phyloP scores from a whole-genome alignment of 2,888 invertebrate species.

The Herminia tarsipennalis region DNA sequence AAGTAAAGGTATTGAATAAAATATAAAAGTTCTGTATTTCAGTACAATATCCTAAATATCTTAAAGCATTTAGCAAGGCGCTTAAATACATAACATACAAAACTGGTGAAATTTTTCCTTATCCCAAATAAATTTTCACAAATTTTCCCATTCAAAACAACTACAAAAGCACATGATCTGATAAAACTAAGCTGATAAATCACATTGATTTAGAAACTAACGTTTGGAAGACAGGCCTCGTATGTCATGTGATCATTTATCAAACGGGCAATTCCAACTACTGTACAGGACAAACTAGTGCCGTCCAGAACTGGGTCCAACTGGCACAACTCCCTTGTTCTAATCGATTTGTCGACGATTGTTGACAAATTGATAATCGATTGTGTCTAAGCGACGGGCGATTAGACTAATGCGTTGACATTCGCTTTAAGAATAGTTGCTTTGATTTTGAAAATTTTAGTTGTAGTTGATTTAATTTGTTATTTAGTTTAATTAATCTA shows the following conservation, averaged over 20 bases:
- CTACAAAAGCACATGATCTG: no score
- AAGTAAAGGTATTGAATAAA: no score
- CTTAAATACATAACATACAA: no score
- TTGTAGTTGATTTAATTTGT: background rate
- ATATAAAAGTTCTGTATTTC: no score
- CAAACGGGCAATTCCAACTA: constrained; percentile 32
- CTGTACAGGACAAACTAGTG: background rate
- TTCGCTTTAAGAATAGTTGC: background rate
- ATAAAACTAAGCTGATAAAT: background rate
- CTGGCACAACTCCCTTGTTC: constrained; percentile 27
- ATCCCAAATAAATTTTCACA: no score
- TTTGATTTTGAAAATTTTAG: background rate
- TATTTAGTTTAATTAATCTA: no score
- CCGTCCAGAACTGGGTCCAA: constrained; percentile 32
- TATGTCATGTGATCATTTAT: constrained; percentile 38
- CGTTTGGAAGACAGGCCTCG: background rate
- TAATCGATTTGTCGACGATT: constrained; percentile 58
- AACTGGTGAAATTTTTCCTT: no score
- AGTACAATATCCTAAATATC: no score
- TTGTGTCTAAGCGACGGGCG: constrained; percentile 55
- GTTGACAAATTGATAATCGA: constrained; percentile 69
- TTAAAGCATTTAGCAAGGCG: no score
- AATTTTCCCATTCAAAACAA: no score
- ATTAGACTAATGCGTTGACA: constrained; percentile 10
- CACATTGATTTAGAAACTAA: background rate